Evolutionary conservation across 2,797 vertebrate genomes (phyloP).

Genomic region (Bovichtus diacanthus): DNA sequence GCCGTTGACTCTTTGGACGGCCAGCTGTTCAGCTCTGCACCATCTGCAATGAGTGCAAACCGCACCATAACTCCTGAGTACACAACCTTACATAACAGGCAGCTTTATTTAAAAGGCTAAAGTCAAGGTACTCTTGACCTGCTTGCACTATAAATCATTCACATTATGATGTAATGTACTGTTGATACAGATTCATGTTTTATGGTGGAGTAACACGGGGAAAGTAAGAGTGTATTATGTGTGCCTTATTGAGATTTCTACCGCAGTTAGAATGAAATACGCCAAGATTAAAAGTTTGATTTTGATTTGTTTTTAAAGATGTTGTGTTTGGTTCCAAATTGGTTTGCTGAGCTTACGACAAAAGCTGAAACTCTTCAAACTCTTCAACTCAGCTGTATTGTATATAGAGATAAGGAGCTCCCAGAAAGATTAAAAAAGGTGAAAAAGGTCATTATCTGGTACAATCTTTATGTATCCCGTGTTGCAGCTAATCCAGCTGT

Average conservation of each 20-base stretch:
- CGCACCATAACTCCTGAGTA: constrained; percentile 39
- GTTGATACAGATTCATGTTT: constrained; percentile 41
- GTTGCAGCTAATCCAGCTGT: constrained; percentile 11
- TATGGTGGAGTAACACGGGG: constrained; percentile 1
- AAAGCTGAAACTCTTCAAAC: background rate
- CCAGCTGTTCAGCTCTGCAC: constrained; percentile 58
- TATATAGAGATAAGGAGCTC: background rate
- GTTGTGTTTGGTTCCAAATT: constrained; percentile 24
- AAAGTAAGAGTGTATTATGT: constrained; percentile 34
- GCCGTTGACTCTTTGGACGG: constrained; percentile 1
- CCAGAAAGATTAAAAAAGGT: background rate
- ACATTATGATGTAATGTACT: constrained; percentile 49
- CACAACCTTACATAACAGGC: constrained; percentile 51
- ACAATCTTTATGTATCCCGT: background rate
- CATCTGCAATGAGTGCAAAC: constrained; percentile 55
- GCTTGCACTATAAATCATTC: constrained; percentile 61
- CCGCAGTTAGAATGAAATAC: constrained; percentile 38
- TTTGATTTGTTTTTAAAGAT: constrained; percentile 31
- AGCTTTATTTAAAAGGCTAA: constrained; percentile 61
- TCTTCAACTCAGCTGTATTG: background rate
- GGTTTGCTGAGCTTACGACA: constrained; percentile 20
- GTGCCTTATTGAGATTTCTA: constrained; percentile 81
- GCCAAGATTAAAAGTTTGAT: constrained; percentile 54
- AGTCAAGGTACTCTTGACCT: constrained; percentile 43
- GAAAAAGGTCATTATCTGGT: background rate